These are phyloP conservation scores for Phasianus colchicus DNA, from an alignment of 2,113 vertebrate genomes.

Conservation along the genomic window DNA sequence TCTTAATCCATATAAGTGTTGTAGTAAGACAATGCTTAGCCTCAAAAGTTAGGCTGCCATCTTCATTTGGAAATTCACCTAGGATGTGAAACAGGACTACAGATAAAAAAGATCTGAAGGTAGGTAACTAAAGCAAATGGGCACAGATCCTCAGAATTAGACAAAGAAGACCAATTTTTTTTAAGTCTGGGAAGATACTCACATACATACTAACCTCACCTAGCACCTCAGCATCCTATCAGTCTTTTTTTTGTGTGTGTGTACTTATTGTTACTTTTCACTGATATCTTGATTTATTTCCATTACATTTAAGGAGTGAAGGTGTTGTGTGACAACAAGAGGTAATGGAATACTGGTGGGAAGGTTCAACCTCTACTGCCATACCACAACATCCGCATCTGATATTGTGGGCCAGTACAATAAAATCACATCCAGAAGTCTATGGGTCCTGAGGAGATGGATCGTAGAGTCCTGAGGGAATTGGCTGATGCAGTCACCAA, in stretches of 20 bases:
- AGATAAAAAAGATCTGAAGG: neutral
- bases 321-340: too few relatives aligned
- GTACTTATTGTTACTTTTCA: neutral
- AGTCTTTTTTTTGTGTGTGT: too few relatives aligned
- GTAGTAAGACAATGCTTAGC: neutral
- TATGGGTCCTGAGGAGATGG: too few relatives aligned
- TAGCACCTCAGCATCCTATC: fast-evolving
- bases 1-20: neutral
- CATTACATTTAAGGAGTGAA: neutral
- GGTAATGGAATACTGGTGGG: too few relatives aligned
- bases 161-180: neutral
- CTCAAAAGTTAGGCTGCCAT: neutral
- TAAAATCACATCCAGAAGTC: too few relatives aligned
- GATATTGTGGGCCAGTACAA: too few relatives aligned
- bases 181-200: neutral
- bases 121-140: neutral
- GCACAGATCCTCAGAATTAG: neutral
- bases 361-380: too few relatives aligned
- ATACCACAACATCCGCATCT: too few relatives aligned
- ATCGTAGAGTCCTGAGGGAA: too few relatives aligned
- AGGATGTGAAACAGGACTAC: neutral
- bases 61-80: neutral
- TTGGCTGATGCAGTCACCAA: too few relatives aligned
- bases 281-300: neutral
- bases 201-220: neutral